phyloP scores from a whole-genome alignment of 2,888 invertebrate species.

The Parnassius orleans region DNA sequence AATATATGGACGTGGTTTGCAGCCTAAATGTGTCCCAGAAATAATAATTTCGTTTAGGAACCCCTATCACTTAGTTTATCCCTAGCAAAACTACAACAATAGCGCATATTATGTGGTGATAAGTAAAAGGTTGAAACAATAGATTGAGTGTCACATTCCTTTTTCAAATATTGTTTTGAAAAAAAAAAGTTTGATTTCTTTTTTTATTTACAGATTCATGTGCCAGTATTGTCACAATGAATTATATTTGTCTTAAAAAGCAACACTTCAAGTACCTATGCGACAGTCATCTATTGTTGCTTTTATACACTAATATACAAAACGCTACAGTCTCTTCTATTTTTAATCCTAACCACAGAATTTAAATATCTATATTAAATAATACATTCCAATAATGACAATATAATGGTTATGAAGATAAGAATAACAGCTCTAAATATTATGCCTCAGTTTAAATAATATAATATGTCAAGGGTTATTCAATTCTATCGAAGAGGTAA shows the following conservation, averaged over 20 bases:
- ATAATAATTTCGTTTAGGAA: constrained; percentile 21
- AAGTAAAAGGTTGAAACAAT: neutral
- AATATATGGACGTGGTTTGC: constrained; percentile 17
- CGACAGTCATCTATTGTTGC: too few species aligned
- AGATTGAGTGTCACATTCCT: constrained; percentile 10
- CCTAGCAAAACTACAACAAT: constrained; percentile 14
- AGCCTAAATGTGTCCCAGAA: constrained; percentile 19
- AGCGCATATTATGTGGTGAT: neutral
- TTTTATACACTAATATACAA: too few species aligned
- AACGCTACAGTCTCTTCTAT: neutral
- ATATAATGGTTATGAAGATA: neutral
- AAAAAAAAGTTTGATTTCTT: too few species aligned
- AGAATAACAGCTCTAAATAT: neutral
- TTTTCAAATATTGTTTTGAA: too few species aligned
- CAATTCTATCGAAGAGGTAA: too few species aligned
- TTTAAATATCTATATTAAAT: neutral
- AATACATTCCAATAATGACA: neutral
- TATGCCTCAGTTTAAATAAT: neutral
- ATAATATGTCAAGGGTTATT: neutral
- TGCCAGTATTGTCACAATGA: too few species aligned
- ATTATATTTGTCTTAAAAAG: too few species aligned
- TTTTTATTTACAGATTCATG: too few species aligned
- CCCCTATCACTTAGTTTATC: constrained; percentile 10
- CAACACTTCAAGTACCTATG: too few species aligned
- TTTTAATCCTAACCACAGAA: neutral